phyloP scores from a whole-genome alignment of 64 coral and sea anemone species.

The Stylophora pistillata region DNA sequence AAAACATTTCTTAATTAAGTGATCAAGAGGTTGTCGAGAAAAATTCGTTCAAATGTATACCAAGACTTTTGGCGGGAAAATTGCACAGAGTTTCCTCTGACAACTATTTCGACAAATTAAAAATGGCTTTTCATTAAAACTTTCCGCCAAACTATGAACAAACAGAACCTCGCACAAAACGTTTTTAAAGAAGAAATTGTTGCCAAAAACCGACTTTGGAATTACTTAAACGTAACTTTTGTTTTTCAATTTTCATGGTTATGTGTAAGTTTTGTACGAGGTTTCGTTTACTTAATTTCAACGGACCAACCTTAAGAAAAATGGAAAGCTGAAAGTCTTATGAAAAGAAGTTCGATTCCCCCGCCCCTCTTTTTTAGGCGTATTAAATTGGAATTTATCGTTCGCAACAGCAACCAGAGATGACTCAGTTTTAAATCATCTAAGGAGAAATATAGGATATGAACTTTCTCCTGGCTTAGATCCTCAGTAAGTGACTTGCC shows the following conservation, averaged over 20 bases:
- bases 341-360: not conserved
- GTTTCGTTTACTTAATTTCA: not conserved
- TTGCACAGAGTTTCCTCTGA: not conserved
- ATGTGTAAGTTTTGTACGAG: not conserved
- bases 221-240: too few species aligned
- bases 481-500: not conserved
- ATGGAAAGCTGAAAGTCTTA: not conserved
- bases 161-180: not conserved
- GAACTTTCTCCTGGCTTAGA: too few species aligned
- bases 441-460: too few species aligned
- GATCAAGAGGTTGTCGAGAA: not conserved
- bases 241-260: not conserved
- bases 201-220: not conserved
- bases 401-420: too few species aligned
- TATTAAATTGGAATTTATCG: not conserved
- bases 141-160: not conserved
- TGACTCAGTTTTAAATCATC: too few species aligned
- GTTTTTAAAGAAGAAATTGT: not conserved
- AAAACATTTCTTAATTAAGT: slow-evolving; percentile 1
- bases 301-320: not conserved
- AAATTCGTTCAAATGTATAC: not conserved
- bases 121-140: not conserved
- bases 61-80: slow-evolving; percentile 6
- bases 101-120: not conserved
- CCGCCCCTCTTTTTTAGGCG: not conserved